Evolutionary conservation across 2,113 vertebrate species (phyloP).

Genomic region (Phycodurus eques): DNA sequence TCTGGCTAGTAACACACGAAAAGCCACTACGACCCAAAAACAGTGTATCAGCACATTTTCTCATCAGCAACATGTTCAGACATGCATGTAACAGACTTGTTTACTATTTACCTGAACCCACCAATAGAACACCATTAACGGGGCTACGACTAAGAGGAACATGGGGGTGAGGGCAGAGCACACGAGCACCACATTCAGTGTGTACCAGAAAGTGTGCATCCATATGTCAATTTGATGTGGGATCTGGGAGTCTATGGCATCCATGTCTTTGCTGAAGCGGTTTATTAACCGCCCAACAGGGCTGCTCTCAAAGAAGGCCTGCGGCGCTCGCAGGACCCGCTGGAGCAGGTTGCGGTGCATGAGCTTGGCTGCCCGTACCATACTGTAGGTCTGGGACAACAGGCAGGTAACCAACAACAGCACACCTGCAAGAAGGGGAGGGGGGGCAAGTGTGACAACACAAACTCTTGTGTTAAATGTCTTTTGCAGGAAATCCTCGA

Average conservation of each 20-base stretch:
- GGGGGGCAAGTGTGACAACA: slow-evolving; percentile 49
- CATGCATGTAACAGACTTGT: slow-evolving; percentile 69
- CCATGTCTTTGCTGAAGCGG: slow-evolving; percentile 81
- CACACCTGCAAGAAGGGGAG: slow-evolving; percentile 65
- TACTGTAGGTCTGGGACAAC: slow-evolving; percentile 73
- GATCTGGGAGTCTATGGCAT: slow-evolving; percentile 76
- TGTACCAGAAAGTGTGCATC: slow-evolving; percentile 84
- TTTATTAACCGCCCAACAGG: slow-evolving; percentile 77
- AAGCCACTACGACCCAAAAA: slow-evolving; percentile 13
- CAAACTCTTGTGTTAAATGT: slow-evolving; percentile 51
- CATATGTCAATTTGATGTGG: slow-evolving; percentile 81
- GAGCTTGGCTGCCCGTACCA: slow-evolving; percentile 73
- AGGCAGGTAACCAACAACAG: slow-evolving; percentile 75
- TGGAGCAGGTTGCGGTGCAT: slow-evolving; percentile 74
- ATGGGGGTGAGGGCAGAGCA: slow-evolving; percentile 80
- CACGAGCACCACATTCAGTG: slow-evolving; percentile 79
- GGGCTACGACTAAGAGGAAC: slow-evolving; percentile 78
- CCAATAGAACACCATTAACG: slow-evolving; percentile 81
- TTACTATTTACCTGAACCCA: slow-evolving; percentile 83
- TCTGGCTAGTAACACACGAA: slow-evolving; percentile 2
- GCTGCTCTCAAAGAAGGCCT: slow-evolving; percentile 77
- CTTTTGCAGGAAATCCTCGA: neutral
- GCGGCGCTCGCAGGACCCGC: slow-evolving; percentile 73
- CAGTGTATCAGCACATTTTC: slow-evolving; percentile 38
- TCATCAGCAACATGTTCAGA: slow-evolving; percentile 49